phyloP scores from a whole-genome alignment of 1,140 invertebrate genomes.

The Palaemon carinicauda region DNA sequence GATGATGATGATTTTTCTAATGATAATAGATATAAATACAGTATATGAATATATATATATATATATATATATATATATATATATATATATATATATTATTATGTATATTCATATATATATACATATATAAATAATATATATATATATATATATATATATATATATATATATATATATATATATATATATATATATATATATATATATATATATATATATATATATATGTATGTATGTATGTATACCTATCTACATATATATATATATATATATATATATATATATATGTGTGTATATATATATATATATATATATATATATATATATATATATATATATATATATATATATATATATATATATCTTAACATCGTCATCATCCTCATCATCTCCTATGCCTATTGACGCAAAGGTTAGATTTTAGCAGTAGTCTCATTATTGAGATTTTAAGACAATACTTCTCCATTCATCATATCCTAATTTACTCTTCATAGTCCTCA shows the following conservation, averaged over 20 bases:
- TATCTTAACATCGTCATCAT: too few relatives aligned
- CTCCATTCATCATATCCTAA: too few relatives aligned
- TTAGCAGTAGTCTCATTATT: too few relatives aligned
- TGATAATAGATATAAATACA: too few relatives aligned
- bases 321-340: neutral
- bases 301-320: slow-evolving; percentile 22
- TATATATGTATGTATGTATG: neutral
- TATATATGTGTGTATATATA: slow-evolving; percentile 17
- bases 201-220: slow-evolving; percentile 27
- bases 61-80: too few relatives aligned
- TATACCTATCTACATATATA: neutral
- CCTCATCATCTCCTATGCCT: too few relatives aligned
- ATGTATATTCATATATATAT: neutral
- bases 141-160: neutral
- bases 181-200: slow-evolving; percentile 19
- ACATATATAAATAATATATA: neutral
- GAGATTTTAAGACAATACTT: too few relatives aligned
- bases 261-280: slow-evolving; percentile 31
- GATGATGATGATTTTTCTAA: too few relatives aligned
- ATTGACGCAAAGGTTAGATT: too few relatives aligned
- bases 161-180: slow-evolving; percentile 21
- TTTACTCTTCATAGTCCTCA: too few relatives aligned
- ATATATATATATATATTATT: too few relatives aligned
- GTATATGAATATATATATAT: too few relatives aligned
- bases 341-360: neutral